Evolutionary conservation across 2,888 invertebrate genomes (phyloP), one percentile per base, ranked within the genome.

Genomic region (Caenorhabditis wallacei): DNA sequence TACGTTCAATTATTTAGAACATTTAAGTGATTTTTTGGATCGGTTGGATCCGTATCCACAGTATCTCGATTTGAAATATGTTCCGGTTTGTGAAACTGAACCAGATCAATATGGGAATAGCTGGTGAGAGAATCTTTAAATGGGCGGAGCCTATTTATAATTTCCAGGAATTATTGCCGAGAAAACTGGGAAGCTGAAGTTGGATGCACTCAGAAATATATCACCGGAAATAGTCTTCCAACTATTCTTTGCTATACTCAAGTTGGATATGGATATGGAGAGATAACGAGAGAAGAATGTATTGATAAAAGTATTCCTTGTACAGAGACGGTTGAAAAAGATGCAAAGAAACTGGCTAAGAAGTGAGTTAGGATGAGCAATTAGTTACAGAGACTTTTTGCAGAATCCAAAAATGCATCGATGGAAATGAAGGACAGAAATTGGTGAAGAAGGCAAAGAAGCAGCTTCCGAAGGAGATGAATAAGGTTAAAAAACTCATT

Each of bases 171-270:
- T 26, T 26, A 8, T 16, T 24, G 54, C 26, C 30, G 4, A 30
- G 24, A 54, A 13, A 22, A 11, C 20, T 30, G 30, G 30, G 30
- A 30, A 30, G 30, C 30, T 8, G 30, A 51, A 20, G 20, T 26
- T 22, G 54, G 26, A 5, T 54, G 54, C 30, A 30, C 54, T 54
- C 54, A 54, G n/a, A 54, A 54, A 16, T 54, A 54, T 16, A 54
- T 54, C 13, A 26, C 24, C 7, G 54, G 54, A 13, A 54, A 54
- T 10, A 1, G 24, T 7, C 54, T 54, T 13, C 54, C 54, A 3
- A 54, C 54, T 1, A n/a, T 54, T 26, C 13, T 30, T 1, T 54
- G 54, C 8, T 16, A 16, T 26, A 30, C 30, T 8, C 30, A 30
- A 30, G 8, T 3, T 30, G 30, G 30, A 30, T 30, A 30, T 8